phyloP scores from a whole-genome alignment of 2,888 invertebrate genomes.

The Cheilosia pagana region DNA sequence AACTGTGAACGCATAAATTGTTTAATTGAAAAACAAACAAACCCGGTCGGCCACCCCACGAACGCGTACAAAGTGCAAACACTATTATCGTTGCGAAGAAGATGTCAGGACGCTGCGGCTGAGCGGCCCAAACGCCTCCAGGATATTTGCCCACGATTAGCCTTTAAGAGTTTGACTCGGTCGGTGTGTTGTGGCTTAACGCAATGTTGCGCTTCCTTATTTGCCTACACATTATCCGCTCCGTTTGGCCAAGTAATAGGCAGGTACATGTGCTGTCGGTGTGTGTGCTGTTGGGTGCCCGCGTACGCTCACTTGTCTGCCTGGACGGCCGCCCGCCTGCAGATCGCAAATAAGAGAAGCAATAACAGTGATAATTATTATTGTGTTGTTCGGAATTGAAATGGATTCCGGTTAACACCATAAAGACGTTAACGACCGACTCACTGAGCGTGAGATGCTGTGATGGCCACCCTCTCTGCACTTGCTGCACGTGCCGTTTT shows the following conservation, averaged over 20 bases:
- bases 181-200: constrained; percentile 70
- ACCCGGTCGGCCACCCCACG: constrained; percentile 59
- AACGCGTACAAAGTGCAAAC: constrained; percentile 45
- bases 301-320: constrained; percentile 70
- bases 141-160: constrained; percentile 77
- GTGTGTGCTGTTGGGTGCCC: neutral
- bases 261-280: constrained; percentile 55
- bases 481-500: constrained; percentile 69
- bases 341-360: constrained; percentile 57
- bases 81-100: constrained; percentile 43
- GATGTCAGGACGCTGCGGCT: constrained; percentile 23
- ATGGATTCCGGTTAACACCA: constrained; percentile 75
- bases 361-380: constrained; percentile 73
- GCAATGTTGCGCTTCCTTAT: constrained; percentile 73
- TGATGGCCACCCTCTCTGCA: constrained; percentile 57
- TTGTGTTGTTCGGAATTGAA: constrained; percentile 70
- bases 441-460: constrained; percentile 38
- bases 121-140: constrained; percentile 62
- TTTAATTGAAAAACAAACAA: constrained; percentile 74
- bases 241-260: constrained; percentile 68
- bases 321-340: constrained; percentile 66
- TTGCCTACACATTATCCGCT: constrained; percentile 74
- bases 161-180: constrained; percentile 74
- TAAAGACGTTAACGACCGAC: constrained; percentile 71
- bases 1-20: constrained; percentile 63